Conservation (phyloP, 2,888 invertebrate species). For the Apodemia mormo region DNA sequence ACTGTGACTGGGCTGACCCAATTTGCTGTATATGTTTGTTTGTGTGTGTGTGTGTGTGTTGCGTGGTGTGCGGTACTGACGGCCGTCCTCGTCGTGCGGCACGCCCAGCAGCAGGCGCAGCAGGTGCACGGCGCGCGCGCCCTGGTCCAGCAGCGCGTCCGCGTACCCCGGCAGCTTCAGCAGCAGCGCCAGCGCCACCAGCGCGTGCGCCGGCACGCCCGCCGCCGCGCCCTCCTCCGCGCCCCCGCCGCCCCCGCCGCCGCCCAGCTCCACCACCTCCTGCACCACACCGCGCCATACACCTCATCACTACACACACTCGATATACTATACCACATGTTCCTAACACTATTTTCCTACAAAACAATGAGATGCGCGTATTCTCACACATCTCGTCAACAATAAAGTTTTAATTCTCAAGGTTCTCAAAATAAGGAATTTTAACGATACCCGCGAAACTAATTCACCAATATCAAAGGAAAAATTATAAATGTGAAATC, state of each 20-base stretch:
- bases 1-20: too few relatives aligned
- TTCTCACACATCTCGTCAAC: too few relatives aligned
- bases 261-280: constrained; percentile 69
- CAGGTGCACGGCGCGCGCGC: constrained; percentile 92
- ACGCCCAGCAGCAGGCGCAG: constrained; percentile 94
- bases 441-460: too few relatives aligned
- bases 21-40: too few relatives aligned
- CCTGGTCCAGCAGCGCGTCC: constrained; percentile 91
- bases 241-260: constrained; percentile 58
- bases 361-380: too few relatives aligned
- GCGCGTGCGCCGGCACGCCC: constrained; percentile 92
- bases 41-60: not conserved
- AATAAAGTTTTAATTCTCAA: too few relatives aligned
- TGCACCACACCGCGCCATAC: constrained; percentile 25
- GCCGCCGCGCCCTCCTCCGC: constrained; percentile 65
- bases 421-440: too few relatives aligned
- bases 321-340: too few relatives aligned
- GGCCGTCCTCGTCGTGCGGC: constrained; percentile 95
- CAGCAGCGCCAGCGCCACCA: constrained; percentile 94
- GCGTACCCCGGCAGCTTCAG: constrained; percentile 95
- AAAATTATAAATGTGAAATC: too few relatives aligned
- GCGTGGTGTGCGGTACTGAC: constrained; percentile 72
- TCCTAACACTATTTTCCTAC: too few relatives aligned
- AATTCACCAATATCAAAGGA: too few relatives aligned
- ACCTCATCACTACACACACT: not conserved